Conservation (phyloP, 1,140 invertebrate species). For the Leptopilina clavipes region DNA sequence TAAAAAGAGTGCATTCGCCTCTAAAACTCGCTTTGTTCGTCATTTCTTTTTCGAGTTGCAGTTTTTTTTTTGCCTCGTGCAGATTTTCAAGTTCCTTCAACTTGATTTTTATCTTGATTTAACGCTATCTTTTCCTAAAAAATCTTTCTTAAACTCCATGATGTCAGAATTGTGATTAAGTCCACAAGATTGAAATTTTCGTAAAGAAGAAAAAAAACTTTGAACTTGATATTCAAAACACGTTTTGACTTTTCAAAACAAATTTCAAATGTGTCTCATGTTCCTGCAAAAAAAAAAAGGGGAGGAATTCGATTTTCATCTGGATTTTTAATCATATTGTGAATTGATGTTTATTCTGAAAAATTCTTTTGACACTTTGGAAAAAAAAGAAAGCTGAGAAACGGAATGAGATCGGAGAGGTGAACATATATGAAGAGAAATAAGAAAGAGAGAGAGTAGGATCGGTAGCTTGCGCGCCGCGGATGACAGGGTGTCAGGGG, state of each 20-base stretch:
- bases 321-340: background rate
- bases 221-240: background rate
- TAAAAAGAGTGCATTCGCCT: constrained; percentile 26
- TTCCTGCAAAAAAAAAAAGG: constrained; percentile 3
- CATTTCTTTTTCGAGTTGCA: background rate
- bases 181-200: background rate
- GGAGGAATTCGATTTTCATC: constrained; percentile 9
- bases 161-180: background rate
- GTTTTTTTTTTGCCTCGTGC: constrained; percentile 8
- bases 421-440: background rate
- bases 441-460: background rate
- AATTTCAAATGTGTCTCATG: constrained; percentile 29
- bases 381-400: background rate
- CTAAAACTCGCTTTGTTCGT: constrained; percentile 15
- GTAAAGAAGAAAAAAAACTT: no score
- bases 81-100: constrained; percentile 12
- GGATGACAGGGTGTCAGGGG: constrained; percentile 40
- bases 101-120: constrained; percentile 19
- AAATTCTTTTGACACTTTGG: background rate
- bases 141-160: background rate
- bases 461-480: constrained; percentile 33
- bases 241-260: background rate
- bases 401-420: background rate
- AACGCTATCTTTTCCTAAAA: background rate
- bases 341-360: background rate